Percentiles rank a stretch among this genome's conserved stretches.
Evolutionary conservation across 2,797 vertebrate species (phyloP).

Genomic region (Aselliscus stoliczkanus): DNA sequence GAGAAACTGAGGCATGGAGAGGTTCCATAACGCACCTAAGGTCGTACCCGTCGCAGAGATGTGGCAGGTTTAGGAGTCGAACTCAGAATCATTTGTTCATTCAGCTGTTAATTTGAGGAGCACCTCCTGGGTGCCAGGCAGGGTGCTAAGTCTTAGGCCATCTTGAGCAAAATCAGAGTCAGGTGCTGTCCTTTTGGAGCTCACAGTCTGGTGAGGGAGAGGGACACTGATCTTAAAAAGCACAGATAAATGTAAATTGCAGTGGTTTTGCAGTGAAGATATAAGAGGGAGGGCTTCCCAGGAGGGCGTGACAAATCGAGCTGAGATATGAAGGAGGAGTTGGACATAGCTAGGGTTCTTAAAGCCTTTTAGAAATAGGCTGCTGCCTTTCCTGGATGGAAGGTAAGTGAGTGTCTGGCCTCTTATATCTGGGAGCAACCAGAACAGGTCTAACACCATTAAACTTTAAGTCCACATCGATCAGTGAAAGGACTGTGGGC

Average conservation of each 20-base stretch:
- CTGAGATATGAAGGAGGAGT: neutral
- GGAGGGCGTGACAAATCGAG: neutral
- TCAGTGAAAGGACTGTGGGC: neutral
- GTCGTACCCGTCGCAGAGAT: neutral
- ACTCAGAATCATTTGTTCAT: neutral
- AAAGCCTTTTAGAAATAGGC: neutral
- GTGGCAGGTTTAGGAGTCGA: neutral
- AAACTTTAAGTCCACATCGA: neutral
- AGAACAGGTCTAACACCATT: neutral
- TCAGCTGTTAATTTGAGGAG: neutral
- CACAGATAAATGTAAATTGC: neutral
- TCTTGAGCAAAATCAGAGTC: neutral
- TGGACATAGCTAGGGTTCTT: neutral
- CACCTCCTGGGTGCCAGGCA: neutral
- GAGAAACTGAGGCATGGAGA: neutral
- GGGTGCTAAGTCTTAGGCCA: neutral
- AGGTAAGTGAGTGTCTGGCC: neutral
- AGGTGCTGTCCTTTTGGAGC: neutral
- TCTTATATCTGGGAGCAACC: neutral
- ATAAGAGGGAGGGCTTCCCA: neutral
- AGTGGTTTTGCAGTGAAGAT: neutral
- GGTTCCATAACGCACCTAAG: neutral
- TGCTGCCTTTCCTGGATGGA: neutral
- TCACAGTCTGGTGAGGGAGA: neutral
- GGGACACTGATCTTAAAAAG: neutral